phyloP scores from a whole-genome alignment of 2,888 invertebrate genomes.

The Listrodromus nycthemerus region DNA sequence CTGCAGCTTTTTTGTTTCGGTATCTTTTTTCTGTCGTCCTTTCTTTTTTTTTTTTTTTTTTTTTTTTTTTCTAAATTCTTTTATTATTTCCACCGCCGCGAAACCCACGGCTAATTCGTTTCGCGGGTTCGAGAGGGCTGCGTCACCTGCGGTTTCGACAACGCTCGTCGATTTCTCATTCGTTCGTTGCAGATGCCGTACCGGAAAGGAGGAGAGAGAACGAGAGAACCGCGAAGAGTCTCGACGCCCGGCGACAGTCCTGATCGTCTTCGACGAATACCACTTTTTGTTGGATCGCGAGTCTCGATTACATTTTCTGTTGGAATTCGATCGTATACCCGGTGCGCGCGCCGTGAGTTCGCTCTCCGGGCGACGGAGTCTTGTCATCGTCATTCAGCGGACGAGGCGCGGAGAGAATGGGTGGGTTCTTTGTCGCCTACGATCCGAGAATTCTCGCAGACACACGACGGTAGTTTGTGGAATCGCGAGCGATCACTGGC shows the following conservation, averaged over 20 bases:
- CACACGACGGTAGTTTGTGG: conserved; percentile 48
- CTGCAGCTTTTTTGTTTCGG: conserved; percentile 23
- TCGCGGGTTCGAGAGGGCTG: conserved; percentile 71
- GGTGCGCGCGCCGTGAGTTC: conserved; percentile 40
- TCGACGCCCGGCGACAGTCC: conserved; percentile 48
- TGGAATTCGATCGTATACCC: conserved; percentile 57
- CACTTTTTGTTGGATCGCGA: conserved; percentile 69
- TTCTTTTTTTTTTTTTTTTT: conserved; percentile 51
- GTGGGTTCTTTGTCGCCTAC: conserved; percentile 50
- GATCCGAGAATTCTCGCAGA: conserved; percentile 46
- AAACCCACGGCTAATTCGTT: conserved; percentile 75
- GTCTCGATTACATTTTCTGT: conserved; percentile 68
- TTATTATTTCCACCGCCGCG: conserved; percentile 60
- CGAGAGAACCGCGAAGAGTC: conserved; percentile 66
- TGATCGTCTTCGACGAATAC: conserved; percentile 70
- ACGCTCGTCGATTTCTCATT: conserved; percentile 61
- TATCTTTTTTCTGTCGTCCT: conserved; percentile 8
- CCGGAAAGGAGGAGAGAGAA: conserved; percentile 16
- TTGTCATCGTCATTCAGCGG: conserved; percentile 63
- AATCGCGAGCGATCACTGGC: conserved; percentile 20
- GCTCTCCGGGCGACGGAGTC: conserved; percentile 16
- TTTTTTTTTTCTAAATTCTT: conserved; percentile 65
- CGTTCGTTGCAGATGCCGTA: conserved; percentile 48
- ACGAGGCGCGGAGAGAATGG: conserved; percentile 40
- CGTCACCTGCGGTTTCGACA: conserved; percentile 75